A percentile compares a stretch with the other conserved stretches of the same genome.
Conservation (phyloP, 1,140 invertebrate genomes). For the Drosophila paulistorum region DNA sequence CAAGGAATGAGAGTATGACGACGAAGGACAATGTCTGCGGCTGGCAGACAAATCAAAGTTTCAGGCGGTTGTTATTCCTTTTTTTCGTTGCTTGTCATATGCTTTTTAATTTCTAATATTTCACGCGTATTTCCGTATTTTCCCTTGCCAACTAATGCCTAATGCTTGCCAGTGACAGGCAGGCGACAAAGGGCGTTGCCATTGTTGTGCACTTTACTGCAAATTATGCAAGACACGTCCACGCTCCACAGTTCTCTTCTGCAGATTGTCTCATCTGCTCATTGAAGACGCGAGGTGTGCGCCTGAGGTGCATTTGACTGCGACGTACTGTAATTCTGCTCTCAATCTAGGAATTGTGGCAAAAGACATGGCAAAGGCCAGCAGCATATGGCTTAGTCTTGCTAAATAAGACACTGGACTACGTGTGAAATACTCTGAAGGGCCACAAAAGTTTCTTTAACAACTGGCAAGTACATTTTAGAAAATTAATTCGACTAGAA, state of each 20-base stretch:
- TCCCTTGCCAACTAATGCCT: slow-evolving; percentile 31
- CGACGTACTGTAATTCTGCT: neutral
- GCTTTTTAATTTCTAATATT: slow-evolving; percentile 81
- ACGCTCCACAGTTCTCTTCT: slow-evolving; percentile 24
- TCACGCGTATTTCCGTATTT: slow-evolving; percentile 54
- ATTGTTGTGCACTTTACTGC: slow-evolving; percentile 77
- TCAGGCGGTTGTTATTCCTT: slow-evolving; percentile 22
- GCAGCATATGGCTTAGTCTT: slow-evolving; percentile 25
- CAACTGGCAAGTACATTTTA: neutral
- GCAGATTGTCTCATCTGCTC: neutral
- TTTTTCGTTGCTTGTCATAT: slow-evolving; percentile 61
- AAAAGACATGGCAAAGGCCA: neutral
- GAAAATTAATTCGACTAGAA: neutral
- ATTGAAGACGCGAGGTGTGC: slow-evolving; percentile 58
- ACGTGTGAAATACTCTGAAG: slow-evolving; percentile 66
- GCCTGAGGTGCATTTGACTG: slow-evolving; percentile 59
- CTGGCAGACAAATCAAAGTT: slow-evolving; percentile 77
- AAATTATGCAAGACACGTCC: slow-evolving; percentile 78
- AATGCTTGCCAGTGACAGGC: slow-evolving; percentile 47
- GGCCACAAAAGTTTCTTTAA: slow-evolving; percentile 63
- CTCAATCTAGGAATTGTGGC: slow-evolving; percentile 5
- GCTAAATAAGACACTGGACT: slow-evolving; percentile 21
- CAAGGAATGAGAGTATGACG: neutral
- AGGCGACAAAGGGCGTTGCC: slow-evolving; percentile 40
- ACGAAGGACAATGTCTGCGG: slow-evolving; percentile 42